Evolutionary conservation across 1,140 invertebrate species (phyloP), one percentile per base, ranked within the genome.

Genomic region (Drosophila ercepeae): DNA sequence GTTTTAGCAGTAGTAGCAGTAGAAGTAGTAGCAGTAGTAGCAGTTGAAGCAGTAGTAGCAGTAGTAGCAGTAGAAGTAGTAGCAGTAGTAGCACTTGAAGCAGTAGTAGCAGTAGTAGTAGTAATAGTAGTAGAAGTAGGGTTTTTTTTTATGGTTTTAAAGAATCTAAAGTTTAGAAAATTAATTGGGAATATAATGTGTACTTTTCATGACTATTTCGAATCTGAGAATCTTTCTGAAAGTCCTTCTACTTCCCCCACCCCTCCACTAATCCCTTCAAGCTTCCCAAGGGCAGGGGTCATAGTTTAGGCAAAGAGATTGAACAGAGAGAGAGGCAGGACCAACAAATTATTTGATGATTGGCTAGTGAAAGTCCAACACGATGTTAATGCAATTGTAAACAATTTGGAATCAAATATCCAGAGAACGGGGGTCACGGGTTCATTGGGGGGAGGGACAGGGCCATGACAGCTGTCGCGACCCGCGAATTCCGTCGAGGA

Each of bases 351-450:
- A 72, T 64, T 75, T 53, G 32, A 68, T 55, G 67, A 74, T 73
- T 32, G 75, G 59, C 46, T 78, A 54, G 73, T 73, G 46, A 68
- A 27, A 53, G 46, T 50, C 25, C 58, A 8, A 41, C 19, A 49
- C 52, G 46, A 45, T 78, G 69, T 78, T 57, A 83, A 83, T 78
- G 70, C 75, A 78, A 84, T 78, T 84, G 79, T 74, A 76, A 86
- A 77, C 76, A 88, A 86, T 88, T 88, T 53, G 29, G 29, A 58
- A 25, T 51, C 45, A 75, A 65, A 76, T 79, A 73, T 67, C 51
- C 51, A 19, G 54, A 34, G 72, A 74, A 72, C 45, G 71, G 67
- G 36, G 53, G n/a, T n/a, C n/a, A n/a, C n/a, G n/a, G n/a, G n/a
- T n/a, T n/a, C n/a, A n/a, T n/a, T n/a, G n/a, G n/a, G 51, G 27